phyloP scores from a whole-genome alignment of 2,888 invertebrate genomes.

The Metopia argyrocephala region DNA sequence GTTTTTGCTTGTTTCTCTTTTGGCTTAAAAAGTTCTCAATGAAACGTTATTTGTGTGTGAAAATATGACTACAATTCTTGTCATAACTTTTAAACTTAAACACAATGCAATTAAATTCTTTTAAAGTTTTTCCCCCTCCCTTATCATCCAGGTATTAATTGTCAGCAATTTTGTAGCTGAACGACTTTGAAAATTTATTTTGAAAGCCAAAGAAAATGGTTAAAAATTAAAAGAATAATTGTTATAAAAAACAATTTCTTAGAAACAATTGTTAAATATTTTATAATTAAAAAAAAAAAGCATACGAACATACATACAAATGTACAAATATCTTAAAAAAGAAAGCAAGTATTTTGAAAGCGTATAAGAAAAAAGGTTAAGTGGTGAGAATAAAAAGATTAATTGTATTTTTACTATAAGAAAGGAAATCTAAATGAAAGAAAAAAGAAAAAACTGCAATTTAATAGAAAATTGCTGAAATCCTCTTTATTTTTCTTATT shows the following conservation, averaged over 20 bases:
- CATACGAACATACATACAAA: no score
- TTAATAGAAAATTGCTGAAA: no score
- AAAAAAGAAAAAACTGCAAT: no score
- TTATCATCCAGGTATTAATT: slow-evolving; percentile 5
- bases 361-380: background rate
- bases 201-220: no score
- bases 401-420: background rate
- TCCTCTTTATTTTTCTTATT: no score
- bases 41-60: slow-evolving; percentile 58
- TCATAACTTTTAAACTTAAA: slow-evolving; percentile 25
- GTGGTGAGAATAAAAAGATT: slow-evolving; percentile 24
- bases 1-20: background rate
- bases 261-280: background rate
- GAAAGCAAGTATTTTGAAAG: background rate
- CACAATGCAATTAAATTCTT: slow-evolving; percentile 44
- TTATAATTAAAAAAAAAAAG: background rate
- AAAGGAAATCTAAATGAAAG: background rate
- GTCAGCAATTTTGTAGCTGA: background rate
- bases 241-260: background rate
- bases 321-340: no score
- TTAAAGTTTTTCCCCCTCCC: background rate
- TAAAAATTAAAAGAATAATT: no score
- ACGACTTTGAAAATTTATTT: no score
- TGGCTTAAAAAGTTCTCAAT: background rate
- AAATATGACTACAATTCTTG: slow-evolving; percentile 46